These are phyloP conservation scores for Ia io DNA, from an alignment of 2,113 vertebrate genomes.

Conservation along the genomic window DNA sequence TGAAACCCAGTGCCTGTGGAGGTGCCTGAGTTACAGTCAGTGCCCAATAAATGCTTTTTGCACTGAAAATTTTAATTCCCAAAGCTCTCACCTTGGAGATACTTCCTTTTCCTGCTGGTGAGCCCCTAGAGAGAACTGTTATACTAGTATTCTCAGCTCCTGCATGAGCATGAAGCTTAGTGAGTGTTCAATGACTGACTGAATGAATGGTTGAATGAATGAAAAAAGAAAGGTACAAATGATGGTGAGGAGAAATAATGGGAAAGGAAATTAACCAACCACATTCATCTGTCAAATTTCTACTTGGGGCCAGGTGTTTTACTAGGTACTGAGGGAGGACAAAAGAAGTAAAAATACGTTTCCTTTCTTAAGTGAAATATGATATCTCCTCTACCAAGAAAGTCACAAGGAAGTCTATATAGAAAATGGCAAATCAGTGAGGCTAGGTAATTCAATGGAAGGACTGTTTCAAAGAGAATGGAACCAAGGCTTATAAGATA, in stretches of 20 bases:
- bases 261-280: background rate
- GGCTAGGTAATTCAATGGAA: background rate
- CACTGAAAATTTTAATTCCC: background rate
- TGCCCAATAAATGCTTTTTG: background rate
- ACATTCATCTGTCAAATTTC: background rate
- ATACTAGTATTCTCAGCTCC: background rate
- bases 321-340: background rate
- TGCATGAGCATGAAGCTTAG: background rate
- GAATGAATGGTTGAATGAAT: background rate
- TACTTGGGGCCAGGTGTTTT: background rate
- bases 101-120: background rate
- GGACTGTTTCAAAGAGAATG: background rate
- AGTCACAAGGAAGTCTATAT: background rate
- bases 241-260: background rate
- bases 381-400: background rate
- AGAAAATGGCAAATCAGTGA: background rate
- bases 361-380: background rate
- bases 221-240: background rate
- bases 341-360: background rate
- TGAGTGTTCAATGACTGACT: background rate
- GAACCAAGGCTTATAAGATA: background rate
- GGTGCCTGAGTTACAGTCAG: background rate
- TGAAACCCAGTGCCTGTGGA: background rate
- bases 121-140: background rate
- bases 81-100: background rate